Evolutionary conservation across 2,113 vertebrate genomes (phyloP), one percentile per base, ranked within the genome.

Genomic region (Austrofundulus limnaeus): DNA sequence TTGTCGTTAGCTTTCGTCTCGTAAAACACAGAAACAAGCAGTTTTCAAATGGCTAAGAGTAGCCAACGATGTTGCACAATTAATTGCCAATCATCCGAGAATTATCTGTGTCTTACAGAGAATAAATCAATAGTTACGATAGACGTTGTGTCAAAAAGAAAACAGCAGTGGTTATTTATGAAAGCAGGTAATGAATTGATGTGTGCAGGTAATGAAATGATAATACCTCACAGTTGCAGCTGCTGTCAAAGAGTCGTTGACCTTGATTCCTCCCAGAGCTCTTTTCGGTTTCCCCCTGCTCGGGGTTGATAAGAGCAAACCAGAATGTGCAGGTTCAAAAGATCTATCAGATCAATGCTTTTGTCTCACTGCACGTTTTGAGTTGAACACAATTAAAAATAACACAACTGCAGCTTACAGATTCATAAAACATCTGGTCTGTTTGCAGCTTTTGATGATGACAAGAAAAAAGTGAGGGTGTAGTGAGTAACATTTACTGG

Each of bases 191-290:
- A 85, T 89, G 85, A 88, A 87, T 88, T 85, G 83, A 92, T 88
- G 43, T 46, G 81, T 31, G 57, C 75, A 82, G 81, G 77, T 87
- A 89, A 86, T 89, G 85, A 88, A 87, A 89, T 85, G 83, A 92
- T 88, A 84, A 87, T 80, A 85, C 83, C 73, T 82, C 39, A 38
- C 79, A 86, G 83, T 87, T 80, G 82, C 79, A 85, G 59, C 24
- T 74, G 67, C 88, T 87, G 89, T 90, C 80, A 89, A 89, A 87
- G 85, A 86, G 86, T 85, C 75, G 70, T 70, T 91, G 87, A 88
- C 87, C 89, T 90, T 88, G 78, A 87, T 87, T 88, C 57, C 50
- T 73, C 51, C 49, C 60, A 15, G 61, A 68, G 59, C 60, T 73
- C 52, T 47, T 83, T 49, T 80, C 56, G 72, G 39, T 51, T n/a